phyloP scores from a whole-genome alignment of 2,113 vertebrate species.

The Saimiri boliviensis region DNA sequence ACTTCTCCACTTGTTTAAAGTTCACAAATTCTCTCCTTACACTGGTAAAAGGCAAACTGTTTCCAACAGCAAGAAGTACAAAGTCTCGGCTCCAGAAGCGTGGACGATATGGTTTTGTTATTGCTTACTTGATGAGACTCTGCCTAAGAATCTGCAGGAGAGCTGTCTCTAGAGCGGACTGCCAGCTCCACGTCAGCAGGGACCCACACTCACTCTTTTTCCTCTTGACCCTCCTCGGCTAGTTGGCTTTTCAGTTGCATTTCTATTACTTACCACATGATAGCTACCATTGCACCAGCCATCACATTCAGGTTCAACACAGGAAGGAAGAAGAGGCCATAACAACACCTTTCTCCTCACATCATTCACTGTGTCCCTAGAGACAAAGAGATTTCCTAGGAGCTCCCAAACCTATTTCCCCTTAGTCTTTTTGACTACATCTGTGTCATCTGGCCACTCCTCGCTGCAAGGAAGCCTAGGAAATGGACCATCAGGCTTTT shows the following conservation, averaged over 20 bases:
- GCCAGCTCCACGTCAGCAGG: neutral
- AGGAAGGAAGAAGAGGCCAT: neutral
- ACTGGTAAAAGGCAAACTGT: neutral
- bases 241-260: neutral
- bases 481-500: neutral
- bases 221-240: neutral
- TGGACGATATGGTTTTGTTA: neutral
- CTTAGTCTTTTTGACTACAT: neutral
- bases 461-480: neutral
- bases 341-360: neutral
- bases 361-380: neutral
- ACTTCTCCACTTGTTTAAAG: neutral
- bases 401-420: neutral
- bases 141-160: neutral
- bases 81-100: neutral
- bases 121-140: neutral
- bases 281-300: neutral
- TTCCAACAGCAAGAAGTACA: neutral
- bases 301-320: neutral
- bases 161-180: neutral
- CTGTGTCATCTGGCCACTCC: neutral
- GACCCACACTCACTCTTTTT: neutral
- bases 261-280: neutral
- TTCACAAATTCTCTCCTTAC: neutral
- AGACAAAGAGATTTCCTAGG: neutral